phyloP scores from a whole-genome alignment of 2,888 invertebrate species.

The Perithous albicinctus region DNA sequence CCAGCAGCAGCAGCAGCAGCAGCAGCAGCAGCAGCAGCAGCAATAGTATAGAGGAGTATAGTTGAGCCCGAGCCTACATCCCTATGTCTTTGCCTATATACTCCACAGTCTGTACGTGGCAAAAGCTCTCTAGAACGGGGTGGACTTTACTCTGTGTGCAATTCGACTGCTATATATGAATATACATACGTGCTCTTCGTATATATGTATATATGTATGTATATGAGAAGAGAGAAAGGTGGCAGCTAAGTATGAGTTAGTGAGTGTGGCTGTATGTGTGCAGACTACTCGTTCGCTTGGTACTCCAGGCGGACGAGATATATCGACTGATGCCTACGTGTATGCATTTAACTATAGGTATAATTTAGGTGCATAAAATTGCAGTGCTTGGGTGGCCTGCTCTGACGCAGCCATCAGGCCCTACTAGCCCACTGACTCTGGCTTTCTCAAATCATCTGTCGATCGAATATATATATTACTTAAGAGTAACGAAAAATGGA shows the following conservation, averaged over 20 bases:
- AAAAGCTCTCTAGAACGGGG: constrained; percentile 69
- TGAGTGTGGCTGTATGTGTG: constrained; percentile 8
- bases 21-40: constrained; percentile 8
- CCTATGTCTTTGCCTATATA: constrained; percentile 53
- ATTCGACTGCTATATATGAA: not conserved
- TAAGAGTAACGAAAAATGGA: no score
- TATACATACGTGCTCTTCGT: constrained; percentile 37
- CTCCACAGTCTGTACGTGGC: constrained; percentile 42
- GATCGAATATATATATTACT: constrained; percentile 13
- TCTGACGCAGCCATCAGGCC: constrained; percentile 29
- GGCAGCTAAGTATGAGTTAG: constrained; percentile 16
- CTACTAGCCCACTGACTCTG: constrained; percentile 82
- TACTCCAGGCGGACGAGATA: constrained; percentile 31
- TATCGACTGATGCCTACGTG: constrained; percentile 29
- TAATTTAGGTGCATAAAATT: not conserved
- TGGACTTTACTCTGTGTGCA: constrained; percentile 71
- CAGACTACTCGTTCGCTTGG: constrained; percentile 31
- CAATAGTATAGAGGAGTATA: not conserved
- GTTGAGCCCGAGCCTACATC: constrained; percentile 46
- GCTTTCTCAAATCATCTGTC: constrained; percentile 33
- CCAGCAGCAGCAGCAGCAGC: constrained; percentile 48
- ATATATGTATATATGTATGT: not conserved
- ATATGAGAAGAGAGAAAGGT: constrained; percentile 47
- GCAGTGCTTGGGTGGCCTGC: constrained; percentile 21
- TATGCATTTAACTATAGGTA: constrained; percentile 14